Conservation (phyloP, 2,888 invertebrate genomes). For the Apodemia mormo region DNA sequence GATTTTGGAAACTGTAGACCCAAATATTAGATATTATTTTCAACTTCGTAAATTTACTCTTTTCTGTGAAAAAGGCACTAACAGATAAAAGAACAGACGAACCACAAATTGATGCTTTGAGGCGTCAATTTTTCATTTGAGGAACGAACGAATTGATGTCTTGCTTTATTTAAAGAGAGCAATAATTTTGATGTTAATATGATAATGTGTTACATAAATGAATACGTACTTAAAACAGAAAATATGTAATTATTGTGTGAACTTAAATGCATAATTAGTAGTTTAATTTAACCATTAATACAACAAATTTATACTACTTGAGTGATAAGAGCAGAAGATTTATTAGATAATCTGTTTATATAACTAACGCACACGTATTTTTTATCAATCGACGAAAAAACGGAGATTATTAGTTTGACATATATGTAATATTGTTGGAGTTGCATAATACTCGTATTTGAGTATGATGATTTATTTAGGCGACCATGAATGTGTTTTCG, state of each 20-base stretch:
- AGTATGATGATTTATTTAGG: too few species aligned
- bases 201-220: background rate
- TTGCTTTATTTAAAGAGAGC: background rate
- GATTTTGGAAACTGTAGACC: too few species aligned
- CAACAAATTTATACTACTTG: background rate
- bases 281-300: background rate
- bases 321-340: background rate
- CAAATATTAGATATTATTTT: too few species aligned
- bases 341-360: background rate
- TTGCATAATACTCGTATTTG: too few species aligned
- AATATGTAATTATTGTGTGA: background rate
- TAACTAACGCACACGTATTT: background rate
- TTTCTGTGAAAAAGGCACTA: too few species aligned
- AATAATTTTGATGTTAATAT: constrained; percentile 1
- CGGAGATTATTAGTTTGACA: too few species aligned
- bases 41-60: too few species aligned
- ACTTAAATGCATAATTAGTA: constrained; percentile 6
- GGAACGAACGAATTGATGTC: background rate
- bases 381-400: background rate
- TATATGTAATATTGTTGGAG: too few species aligned
- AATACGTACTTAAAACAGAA: constrained; percentile 13
- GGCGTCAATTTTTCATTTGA: background rate
- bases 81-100: too few species aligned
- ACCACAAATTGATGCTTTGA: too few species aligned
- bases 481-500: too few species aligned